Percentiles rank a stretch among this genome's conserved stretches.
Conservation (phyloP, 1,140 invertebrate genomes). For the Mycetomoellerius zeteki region DNA sequence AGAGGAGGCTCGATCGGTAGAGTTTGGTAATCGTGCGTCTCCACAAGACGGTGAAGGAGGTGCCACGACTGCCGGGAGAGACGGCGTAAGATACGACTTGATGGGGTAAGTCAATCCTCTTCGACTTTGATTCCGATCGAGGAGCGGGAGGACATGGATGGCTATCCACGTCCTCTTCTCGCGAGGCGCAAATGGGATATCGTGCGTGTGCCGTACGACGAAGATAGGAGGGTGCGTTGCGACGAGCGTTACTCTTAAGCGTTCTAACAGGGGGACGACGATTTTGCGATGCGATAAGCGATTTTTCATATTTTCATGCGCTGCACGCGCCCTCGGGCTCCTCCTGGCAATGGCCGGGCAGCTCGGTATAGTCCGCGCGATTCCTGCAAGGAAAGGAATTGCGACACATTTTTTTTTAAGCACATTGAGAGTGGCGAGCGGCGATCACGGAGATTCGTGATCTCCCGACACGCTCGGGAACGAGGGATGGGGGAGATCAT, state of each 20-base stretch:
- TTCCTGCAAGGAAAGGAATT: slow-evolving; percentile 81
- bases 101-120: neutral
- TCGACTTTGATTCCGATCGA: neutral
- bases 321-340: slow-evolving; percentile 45
- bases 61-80: neutral
- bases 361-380: slow-evolving; percentile 78
- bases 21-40: neutral
- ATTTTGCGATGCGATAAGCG: neutral
- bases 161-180: neutral
- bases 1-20: neutral
- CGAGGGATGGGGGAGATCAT: too few species aligned
- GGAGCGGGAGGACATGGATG: neutral
- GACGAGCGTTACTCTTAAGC: slow-evolving; percentile 16
- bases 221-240: neutral
- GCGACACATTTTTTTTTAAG: slow-evolving; percentile 41
- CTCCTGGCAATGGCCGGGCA: slow-evolving; percentile 80
- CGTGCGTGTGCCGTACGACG: slow-evolving; percentile 6
- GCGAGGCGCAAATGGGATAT: neutral
- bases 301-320: slow-evolving; percentile 13
- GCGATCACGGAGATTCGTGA: too few species aligned
- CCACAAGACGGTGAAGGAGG: neutral
- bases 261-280: neutral
- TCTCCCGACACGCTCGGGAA: too few species aligned
- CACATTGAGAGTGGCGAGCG: too few species aligned
- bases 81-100: too few species aligned